Percentiles rank a stretch among this genome's conserved stretches.
phyloP scores from a whole-genome alignment of 2,113 vertebrate genomes.

The Leptobrachium leishanense region DNA sequence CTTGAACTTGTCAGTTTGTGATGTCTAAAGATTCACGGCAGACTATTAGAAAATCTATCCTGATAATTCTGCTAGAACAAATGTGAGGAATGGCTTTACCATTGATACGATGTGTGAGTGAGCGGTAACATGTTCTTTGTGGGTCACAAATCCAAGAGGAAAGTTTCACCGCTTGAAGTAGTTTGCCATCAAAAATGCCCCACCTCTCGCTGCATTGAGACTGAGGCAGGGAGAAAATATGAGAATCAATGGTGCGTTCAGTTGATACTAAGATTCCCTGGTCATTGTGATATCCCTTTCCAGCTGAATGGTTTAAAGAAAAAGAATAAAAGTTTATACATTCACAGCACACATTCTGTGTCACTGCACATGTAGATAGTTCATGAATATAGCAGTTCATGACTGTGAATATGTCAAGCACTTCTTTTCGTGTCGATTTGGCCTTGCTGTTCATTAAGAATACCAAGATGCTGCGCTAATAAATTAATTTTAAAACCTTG shows the following conservation, averaged over 20 bases:
- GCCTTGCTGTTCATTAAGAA: too few relatives aligned
- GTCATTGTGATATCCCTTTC: slow-evolving; percentile 13
- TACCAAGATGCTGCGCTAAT: too few relatives aligned
- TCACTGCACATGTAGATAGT: background rate
- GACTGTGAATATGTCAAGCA: too few relatives aligned
- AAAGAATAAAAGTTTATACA: background rate
- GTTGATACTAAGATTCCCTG: slow-evolving; percentile 7
- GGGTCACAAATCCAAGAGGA: slow-evolving; percentile 30
- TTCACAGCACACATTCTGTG: background rate
- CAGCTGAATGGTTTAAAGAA: background rate
- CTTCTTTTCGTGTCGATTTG: too few relatives aligned
- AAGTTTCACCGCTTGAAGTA: slow-evolving; percentile 22
- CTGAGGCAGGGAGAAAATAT: slow-evolving; percentile 9
- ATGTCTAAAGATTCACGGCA: slow-evolving; percentile 34
- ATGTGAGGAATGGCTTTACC: slow-evolving; percentile 26
- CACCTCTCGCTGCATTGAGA: slow-evolving; percentile 12
- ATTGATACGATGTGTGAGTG: slow-evolving; percentile 34
- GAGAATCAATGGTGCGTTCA: slow-evolving; percentile 12
- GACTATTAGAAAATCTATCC: slow-evolving; percentile 25
- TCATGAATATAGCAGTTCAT: background rate
- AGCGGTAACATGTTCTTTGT: slow-evolving; percentile 10
- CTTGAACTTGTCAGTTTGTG: slow-evolving; percentile 25
- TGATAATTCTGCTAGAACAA: slow-evolving; percentile 29
- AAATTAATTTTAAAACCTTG: too few relatives aligned
- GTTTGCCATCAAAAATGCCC: slow-evolving; percentile 31